phyloP scores from a whole-genome alignment of 2,113 vertebrate genomes.

The Hemiprocne comata region DNA sequence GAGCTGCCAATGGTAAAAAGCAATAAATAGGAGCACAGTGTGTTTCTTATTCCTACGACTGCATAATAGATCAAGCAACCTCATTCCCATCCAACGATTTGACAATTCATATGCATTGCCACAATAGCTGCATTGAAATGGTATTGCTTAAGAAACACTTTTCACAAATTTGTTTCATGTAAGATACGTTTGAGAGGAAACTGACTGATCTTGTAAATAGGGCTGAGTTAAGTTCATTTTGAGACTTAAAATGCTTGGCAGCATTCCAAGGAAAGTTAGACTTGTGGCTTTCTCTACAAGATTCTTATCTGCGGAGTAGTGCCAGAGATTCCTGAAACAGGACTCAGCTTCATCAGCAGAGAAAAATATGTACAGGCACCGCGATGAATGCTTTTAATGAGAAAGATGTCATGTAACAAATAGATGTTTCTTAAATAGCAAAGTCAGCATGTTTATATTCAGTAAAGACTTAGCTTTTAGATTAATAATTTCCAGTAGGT shows the following conservation, averaged over 20 bases:
- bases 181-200: neutral
- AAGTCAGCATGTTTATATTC: neutral
- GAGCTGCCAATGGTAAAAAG: conserved; percentile 7
- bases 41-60: neutral
- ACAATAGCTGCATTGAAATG: neutral
- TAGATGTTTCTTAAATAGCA: neutral
- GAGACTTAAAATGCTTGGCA: neutral
- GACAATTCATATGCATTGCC: neutral
- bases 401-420: neutral
- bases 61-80: neutral
- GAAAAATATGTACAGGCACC: neutral
- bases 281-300: neutral
- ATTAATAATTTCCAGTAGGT: neutral
- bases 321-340: neutral
- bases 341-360: neutral
- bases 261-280: neutral
- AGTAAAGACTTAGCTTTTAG: neutral
- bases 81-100: neutral
- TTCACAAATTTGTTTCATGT: neutral
- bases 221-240: neutral
- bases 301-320: neutral
- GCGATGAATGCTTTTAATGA: neutral
- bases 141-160: neutral
- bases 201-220: neutral
- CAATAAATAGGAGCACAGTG: neutral